A percentile compares a stretch with the other conserved stretches of the same genome.
These are phyloP conservation scores for Xenopus laevis DNA, from an alignment of 2,113 vertebrate species.

Conservation along the genomic window DNA sequence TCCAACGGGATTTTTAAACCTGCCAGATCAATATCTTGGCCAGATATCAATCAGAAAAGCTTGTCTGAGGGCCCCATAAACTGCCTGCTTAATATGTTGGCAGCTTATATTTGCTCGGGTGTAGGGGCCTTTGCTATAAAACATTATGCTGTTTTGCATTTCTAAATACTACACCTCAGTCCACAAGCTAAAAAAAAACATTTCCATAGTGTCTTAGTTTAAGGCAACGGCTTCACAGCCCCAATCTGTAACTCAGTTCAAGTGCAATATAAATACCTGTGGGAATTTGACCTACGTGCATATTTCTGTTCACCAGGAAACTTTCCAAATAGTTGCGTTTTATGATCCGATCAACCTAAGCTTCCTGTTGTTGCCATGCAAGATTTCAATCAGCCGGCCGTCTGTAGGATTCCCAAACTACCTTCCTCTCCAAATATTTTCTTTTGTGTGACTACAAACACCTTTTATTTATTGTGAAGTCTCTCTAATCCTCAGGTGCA, in stretches of 20 bases:
- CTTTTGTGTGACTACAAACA: not conserved
- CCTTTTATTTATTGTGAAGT: not conserved
- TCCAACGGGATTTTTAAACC: no score
- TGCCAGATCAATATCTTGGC: no score
- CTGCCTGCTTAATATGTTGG: no score
- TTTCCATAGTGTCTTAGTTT: constrained; percentile 17
- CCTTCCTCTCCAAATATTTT: constrained; percentile 10
- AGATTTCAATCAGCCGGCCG: constrained; percentile 8
- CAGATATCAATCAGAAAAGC: no score
- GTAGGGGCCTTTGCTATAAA: no score
- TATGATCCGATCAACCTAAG: constrained; percentile 34
- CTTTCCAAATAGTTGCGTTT: constrained; percentile 34
- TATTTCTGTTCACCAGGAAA: constrained; percentile 21
- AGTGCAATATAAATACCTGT: constrained; percentile 28
- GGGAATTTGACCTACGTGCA: constrained; percentile 25
- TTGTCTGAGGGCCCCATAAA: no score
- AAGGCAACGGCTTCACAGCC: constrained; percentile 2
- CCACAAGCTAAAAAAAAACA: not conserved
- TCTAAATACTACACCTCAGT: no score
- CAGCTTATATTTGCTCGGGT: no score
- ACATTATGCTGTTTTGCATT: no score
- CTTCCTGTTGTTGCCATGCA: constrained; percentile 11
- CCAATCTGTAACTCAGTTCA: not conserved
- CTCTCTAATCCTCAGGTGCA: constrained; percentile 2
- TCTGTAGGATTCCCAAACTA: not conserved